These are phyloP conservation scores for Nixonia krombeini DNA, from an alignment of 1,140 invertebrate species.

Conservation along the genomic window DNA sequence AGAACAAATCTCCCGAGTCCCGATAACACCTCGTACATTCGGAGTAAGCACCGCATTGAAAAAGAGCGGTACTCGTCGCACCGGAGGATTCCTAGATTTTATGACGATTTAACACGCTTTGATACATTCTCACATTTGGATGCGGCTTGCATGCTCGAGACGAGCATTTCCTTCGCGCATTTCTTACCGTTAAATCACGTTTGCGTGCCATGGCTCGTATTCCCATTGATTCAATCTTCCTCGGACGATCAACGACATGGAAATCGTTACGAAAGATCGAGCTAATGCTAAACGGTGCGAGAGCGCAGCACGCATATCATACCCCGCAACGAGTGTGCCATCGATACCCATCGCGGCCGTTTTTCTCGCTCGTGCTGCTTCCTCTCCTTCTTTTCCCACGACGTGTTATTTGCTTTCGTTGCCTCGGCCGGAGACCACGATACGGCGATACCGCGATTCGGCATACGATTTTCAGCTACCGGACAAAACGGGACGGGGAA, in stretches of 20 bases:
- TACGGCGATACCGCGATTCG: too few species aligned
- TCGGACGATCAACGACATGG: conserved; percentile 50
- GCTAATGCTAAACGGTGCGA: conserved; percentile 50
- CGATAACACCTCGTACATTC: too few species aligned
- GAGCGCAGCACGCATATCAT: conserved; percentile 44
- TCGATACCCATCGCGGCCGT: background rate
- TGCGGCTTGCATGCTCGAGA: conserved; percentile 45
- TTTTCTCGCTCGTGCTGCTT: too few species aligned
- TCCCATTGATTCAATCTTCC: conserved; percentile 54
- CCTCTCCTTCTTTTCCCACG: too few species aligned
- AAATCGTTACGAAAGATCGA: conserved; percentile 52
- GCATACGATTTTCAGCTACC: conserved; percentile 13
- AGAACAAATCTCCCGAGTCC: too few species aligned
- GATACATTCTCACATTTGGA: conserved; percentile 46
- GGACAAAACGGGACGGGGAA: conserved; percentile 41
- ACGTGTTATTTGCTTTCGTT: too few species aligned
- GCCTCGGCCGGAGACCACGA: too few species aligned
- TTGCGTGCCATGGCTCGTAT: conserved; percentile 51
- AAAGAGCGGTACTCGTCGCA: too few species aligned
- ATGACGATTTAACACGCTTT: conserved; percentile 35
- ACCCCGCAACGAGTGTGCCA: too few species aligned
- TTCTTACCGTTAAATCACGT: conserved; percentile 50
- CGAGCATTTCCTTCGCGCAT: conserved; percentile 44
- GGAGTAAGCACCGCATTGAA: too few species aligned
- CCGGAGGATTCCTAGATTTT: conserved; percentile 18